Base-by-base conservation (phyloP, 2,113 vertebrate species). In the Trogon surrucura region DNA sequence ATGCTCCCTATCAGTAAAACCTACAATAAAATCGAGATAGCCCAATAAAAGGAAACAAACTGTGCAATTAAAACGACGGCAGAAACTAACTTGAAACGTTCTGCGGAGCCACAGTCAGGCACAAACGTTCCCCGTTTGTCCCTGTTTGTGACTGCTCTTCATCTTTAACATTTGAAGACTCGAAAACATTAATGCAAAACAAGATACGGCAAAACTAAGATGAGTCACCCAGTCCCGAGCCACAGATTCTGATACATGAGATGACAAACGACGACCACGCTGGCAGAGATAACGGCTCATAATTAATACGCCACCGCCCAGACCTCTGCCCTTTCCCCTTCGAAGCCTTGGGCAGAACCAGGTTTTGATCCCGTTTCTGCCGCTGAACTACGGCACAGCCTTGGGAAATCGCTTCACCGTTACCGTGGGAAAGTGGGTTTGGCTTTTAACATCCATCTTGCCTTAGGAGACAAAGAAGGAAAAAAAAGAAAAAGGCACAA, bases 11-110 rank as follows among this genome's bases (percentile, higher is more conserved):
- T 61, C 83, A 92, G 69, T 50, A 92, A 66, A 89, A 96, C 73
- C 73, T 75, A 82, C 83, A 87, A 50, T 80, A 91, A 92, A 96
- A 89, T 58, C 92, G 73, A 88, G 70, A 89, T n/a, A 95, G 85
- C 14, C 51, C 73, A 91, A 74, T 75, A 91, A 93, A 91, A 86
- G 41, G 67, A 90, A 91, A 65, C 18, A 91, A 93, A 86, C 66
- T 30, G 44, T 38, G 45, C 61, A 77, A 92, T 90, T 92, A 94
- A 80, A 85, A 84, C 83, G 84, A 82, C 23, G 61, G 54, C 62
- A 95, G 64, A 92, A 90, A 87, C 62, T 45, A 86, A 83, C 66
- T 27, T 36, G 74, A 93, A 85, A 70, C 41, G 66, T 60, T 82
- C 5, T 69, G 32, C 85, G 67, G 41, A 93, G 80, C 50, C 4